Evolutionary conservation across 2,888 invertebrate species (phyloP).

Genomic region (Xestia ashworthii): DNA sequence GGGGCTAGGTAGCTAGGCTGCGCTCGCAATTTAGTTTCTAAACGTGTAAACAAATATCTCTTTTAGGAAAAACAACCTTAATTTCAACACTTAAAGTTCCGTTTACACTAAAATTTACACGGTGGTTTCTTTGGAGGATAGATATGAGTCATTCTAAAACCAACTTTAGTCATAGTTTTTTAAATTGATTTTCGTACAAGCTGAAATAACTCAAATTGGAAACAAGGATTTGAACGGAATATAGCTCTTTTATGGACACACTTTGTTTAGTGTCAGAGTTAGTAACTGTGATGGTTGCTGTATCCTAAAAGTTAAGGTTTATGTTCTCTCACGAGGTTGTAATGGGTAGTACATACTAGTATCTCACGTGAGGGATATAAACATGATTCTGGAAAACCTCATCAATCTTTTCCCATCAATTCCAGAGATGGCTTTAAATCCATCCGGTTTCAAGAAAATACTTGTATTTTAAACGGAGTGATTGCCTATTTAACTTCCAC

Average conservation of each 20-base stretch:
- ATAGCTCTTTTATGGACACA: constrained; percentile 27
- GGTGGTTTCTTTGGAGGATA: not conserved
- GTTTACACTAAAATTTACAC: not conserved
- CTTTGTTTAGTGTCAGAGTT: constrained; percentile 53
- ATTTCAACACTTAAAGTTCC: not conserved
- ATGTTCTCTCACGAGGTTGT: constrained; percentile 9
- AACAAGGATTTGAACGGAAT: not conserved
- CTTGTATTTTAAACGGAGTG: not conserved
- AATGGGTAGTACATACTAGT: not conserved
- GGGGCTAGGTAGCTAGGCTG: not conserved
- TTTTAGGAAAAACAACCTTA: not conserved
- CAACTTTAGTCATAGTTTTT: not conserved
- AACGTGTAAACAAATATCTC: not conserved
- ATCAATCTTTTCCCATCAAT: not conserved
- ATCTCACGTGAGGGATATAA: not conserved
- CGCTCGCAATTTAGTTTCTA: not conserved
- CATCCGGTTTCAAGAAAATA: not conserved
- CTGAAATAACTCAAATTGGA: not conserved
- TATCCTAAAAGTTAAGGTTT: constrained; percentile 37
- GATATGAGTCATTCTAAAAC: not conserved
- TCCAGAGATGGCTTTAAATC: not conserved
- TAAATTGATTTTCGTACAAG: not conserved
- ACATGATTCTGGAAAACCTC: not conserved
- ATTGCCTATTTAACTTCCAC: not conserved
- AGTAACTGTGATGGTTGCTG: constrained; percentile 50